These are phyloP conservation scores for Criorhina ranunculi DNA, from an alignment of 2,888 invertebrate genomes.

Conservation along the genomic window DNA sequence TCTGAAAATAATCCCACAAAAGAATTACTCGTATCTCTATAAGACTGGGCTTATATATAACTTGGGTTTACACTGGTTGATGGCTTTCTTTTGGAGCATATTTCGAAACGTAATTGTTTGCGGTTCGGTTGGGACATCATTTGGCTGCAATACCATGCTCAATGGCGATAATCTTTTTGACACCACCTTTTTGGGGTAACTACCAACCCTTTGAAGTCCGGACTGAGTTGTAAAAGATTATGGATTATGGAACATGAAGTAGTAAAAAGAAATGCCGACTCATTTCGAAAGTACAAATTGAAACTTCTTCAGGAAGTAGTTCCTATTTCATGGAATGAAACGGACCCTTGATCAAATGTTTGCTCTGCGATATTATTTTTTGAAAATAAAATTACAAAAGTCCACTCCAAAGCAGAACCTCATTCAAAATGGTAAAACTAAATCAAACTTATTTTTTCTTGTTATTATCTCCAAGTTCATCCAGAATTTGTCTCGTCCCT, in stretches of 20 bases:
- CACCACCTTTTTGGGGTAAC: no score
- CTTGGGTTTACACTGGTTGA: neutral
- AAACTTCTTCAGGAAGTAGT: no score
- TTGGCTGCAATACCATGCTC: neutral
- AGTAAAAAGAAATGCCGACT: no score
- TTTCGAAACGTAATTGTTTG: neutral
- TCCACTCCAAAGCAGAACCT: neutral
- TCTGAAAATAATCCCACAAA: constrained; percentile 31
- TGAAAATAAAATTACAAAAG: neutral
- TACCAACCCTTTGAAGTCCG: no score
- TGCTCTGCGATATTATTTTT: neutral
- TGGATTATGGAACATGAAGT: no score
- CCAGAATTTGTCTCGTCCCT: constrained; percentile 23
- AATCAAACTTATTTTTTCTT: constrained; percentile 11
- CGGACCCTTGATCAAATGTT: no score
- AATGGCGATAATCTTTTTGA: no score
- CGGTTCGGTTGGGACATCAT: neutral
- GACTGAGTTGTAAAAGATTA: no score
- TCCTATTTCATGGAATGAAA: no score
- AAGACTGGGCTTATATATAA: neutral
- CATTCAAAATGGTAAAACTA: constrained; percentile 17
- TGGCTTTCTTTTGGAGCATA: neutral
- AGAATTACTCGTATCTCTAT: no score
- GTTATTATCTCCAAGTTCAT: constrained; percentile 34
- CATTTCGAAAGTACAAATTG: no score